These are phyloP conservation scores for Microtus ochrogaster DNA, from an alignment of 2,113 vertebrate species.

Conservation along the genomic window DNA sequence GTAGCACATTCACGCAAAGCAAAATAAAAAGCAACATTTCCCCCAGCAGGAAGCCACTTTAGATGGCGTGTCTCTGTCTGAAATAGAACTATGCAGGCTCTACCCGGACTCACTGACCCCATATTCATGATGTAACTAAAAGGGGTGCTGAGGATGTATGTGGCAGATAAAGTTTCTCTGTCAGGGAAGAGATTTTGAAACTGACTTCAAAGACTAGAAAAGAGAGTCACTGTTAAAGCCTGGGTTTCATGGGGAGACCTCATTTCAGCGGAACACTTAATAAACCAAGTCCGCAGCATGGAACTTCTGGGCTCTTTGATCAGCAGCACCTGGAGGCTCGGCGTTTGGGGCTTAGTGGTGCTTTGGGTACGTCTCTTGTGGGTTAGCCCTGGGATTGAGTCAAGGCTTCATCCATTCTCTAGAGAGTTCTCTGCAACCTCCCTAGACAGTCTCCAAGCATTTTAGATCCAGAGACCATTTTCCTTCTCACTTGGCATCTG, in stretches of 20 bases:
- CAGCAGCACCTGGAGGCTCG: slow-evolving; percentile 3
- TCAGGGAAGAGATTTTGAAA: slow-evolving; percentile 50
- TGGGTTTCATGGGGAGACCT: slow-evolving; percentile 60
- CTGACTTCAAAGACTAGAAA: slow-evolving; percentile 63
- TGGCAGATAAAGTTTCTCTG: slow-evolving; percentile 59
- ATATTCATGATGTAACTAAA: background rate
- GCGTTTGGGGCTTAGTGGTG: background rate
- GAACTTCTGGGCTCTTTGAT: slow-evolving; percentile 51
- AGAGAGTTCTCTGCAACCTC: slow-evolving; percentile 27
- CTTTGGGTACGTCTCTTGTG: background rate
- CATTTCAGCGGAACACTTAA: slow-evolving; percentile 52
- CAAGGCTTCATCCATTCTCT: background rate
- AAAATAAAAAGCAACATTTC: slow-evolving; percentile 55
- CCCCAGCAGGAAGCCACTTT: background rate
- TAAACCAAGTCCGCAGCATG: slow-evolving; percentile 32
- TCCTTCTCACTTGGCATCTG: background rate
- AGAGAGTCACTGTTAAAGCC: background rate
- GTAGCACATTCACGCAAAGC: slow-evolving; percentile 49
- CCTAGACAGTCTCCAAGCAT: background rate
- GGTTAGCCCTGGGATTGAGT: background rate
- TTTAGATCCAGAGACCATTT: slow-evolving; percentile 16
- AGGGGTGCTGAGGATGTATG: background rate
- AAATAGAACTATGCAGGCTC: background rate
- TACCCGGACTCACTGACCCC: background rate
- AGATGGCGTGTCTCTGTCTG: background rate